A percentile compares a stretch with the other conserved stretches of the same genome.
Conservation (phyloP, 2,888 invertebrate species). For the Oeneis ivallda region DNA sequence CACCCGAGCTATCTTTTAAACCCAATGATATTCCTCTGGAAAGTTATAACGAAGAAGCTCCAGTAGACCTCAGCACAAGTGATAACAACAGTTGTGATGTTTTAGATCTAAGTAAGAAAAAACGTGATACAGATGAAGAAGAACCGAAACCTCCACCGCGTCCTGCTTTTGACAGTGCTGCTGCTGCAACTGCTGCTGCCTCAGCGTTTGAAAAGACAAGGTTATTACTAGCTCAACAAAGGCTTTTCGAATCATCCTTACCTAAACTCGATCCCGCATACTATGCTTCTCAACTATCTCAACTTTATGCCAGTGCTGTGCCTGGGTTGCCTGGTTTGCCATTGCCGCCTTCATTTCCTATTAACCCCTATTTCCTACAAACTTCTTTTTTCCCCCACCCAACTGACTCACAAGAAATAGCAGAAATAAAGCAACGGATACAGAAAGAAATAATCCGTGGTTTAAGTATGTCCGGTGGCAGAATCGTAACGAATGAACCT, state of each 20-base stretch:
- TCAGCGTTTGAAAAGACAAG: conserved; percentile 80
- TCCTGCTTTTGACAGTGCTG: conserved; percentile 70
- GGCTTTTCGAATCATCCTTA: conserved; percentile 82
- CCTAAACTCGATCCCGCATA: conserved; percentile 84
- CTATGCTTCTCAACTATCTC: conserved; percentile 83
- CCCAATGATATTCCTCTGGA: conserved; percentile 61
- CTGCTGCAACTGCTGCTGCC: conserved; percentile 66
- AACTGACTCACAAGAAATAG: conserved; percentile 81
- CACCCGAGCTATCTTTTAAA: conserved; percentile 62
- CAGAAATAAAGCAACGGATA: conserved; percentile 85
- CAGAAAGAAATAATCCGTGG: conserved; percentile 85
- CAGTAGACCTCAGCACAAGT: conserved; percentile 87
- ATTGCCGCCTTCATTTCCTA: conserved; percentile 82
- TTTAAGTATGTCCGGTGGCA: conserved; percentile 86
- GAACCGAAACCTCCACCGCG: conserved; percentile 68
- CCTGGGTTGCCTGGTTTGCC: conserved; percentile 79
- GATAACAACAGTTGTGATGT: conserved; percentile 83
- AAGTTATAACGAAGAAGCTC: conserved; percentile 76
- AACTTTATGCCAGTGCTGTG: conserved; percentile 81
- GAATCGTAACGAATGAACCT: conserved; percentile 75
- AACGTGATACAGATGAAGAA: conserved; percentile 65
- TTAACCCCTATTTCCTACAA: conserved; percentile 85
- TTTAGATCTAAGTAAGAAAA: conserved; percentile 91
- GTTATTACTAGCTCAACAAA: conserved; percentile 85
- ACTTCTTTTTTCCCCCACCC: conserved; percentile 80